phyloP scores from a whole-genome alignment of 2,888 invertebrate species.

The Polyploca ridens region DNA sequence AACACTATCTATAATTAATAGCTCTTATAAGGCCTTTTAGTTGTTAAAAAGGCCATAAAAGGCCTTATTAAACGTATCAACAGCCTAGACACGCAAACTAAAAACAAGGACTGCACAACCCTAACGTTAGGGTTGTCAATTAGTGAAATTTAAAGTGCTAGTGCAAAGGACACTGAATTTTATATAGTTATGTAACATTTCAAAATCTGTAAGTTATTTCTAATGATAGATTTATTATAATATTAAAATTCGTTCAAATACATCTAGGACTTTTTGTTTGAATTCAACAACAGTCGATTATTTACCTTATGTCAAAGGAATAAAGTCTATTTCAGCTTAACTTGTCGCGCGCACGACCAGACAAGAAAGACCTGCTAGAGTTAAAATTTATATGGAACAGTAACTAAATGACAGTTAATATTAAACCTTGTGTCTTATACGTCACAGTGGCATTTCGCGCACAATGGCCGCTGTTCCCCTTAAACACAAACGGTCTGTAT shows the following conservation, averaged over 20 bases:
- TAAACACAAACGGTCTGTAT: too few species aligned
- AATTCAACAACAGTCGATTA: background rate
- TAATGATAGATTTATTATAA: background rate
- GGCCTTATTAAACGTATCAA: background rate
- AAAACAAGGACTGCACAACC: constrained; percentile 13
- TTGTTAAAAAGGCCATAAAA: too few species aligned
- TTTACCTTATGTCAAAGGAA: background rate
- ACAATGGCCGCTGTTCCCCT: too few species aligned
- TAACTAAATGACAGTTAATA: too few species aligned
- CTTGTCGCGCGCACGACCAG: too few species aligned
- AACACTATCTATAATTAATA: too few species aligned
- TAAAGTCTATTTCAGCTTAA: background rate
- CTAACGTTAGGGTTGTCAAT: constrained; percentile 26
- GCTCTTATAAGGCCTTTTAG: too few species aligned
- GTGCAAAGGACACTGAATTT: constrained; percentile 20
- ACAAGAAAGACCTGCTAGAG: too few species aligned
- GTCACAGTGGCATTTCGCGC: too few species aligned
- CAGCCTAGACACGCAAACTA: background rate
- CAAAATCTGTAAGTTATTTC: background rate
- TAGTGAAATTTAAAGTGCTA: constrained; percentile 42
- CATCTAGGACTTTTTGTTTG: background rate
- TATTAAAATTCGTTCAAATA: background rate
- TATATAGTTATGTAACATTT: background rate
- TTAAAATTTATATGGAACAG: too few species aligned
- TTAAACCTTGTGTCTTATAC: too few species aligned